Base-by-base conservation (phyloP, 2,797 vertebrate genomes). In the Siniperca undulata region DNA sequence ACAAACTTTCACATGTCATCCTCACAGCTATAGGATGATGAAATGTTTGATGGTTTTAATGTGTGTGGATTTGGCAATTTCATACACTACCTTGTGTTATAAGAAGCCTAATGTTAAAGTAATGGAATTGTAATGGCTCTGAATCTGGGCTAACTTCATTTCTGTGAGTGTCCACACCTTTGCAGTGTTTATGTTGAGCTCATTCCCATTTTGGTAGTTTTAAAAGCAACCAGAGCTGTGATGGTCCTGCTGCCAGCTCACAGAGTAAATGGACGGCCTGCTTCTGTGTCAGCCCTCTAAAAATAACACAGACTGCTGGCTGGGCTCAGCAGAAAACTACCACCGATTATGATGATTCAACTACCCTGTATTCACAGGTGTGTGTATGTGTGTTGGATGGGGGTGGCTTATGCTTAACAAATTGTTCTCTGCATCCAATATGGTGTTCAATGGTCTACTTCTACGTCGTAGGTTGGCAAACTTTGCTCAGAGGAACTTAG, bases 271-370 rank as follows among this genome's bases (percentile, higher is more conserved):
- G 93, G 94, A 93, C 87, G 90, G 89, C 90, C 89, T 89, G 91
- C 91, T 91, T 93, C 90, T 92, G 92, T 95, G 94, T 95, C 94
- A 94, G 92, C 88, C 91, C 90, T 91, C 94, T 95, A 95, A 95
- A 94, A 95, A 95, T 94, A 95, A 94, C 86, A 92, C 90, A 89
- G 89, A 93, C 91, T 88, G 89, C 91, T 90, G 90, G 87, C 94
- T 93, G 77, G 91, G 91, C 92, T 95, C 94, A 95, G 95, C 93
- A 94, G 89, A 94, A 94, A 94, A 94, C 94, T 93, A 94, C 92
- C 89, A 85, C 90, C 74, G 90, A 95, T 95, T 94, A 95, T 95
- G 93, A 95, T 95, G 94, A 95, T 95, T 95, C 94, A 94, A 94
- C 93, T 92, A 92, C 88, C 88, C 90, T 91, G 90, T 93, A 90